phyloP scores from a whole-genome alignment of 2,113 vertebrate species.

The Heliornis fulica region DNA sequence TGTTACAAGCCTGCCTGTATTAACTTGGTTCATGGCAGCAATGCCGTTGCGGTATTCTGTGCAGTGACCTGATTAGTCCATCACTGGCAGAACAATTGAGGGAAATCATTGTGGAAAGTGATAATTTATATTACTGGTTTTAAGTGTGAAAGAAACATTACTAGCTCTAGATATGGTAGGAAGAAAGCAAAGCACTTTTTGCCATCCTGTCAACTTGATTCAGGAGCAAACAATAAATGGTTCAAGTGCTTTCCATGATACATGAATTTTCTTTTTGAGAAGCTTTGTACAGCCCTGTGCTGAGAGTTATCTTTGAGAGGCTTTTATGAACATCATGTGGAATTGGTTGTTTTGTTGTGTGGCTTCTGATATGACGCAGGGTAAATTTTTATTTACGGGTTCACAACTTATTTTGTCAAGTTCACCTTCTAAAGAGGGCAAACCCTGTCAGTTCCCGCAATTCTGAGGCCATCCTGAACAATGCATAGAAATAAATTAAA shows the following conservation, averaged over 20 bases:
- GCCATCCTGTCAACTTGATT: neutral
- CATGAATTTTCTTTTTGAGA: neutral
- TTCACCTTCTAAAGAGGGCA: neutral
- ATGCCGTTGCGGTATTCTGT: neutral
- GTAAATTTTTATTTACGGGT: neutral
- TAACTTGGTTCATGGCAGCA: neutral
- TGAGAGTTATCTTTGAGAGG: neutral
- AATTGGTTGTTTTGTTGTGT: neutral
- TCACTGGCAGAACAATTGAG: neutral
- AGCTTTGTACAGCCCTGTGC: neutral
- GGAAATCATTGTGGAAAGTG: neutral
- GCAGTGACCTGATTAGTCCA: neutral
- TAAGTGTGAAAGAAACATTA: neutral
- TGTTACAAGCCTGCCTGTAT: neutral
- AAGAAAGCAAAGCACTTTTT: neutral
- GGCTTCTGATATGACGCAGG: neutral
- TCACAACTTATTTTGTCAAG: neutral
- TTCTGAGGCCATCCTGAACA: neutral
- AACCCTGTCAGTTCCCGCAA: neutral
- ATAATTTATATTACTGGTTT: neutral
- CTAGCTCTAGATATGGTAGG: neutral
- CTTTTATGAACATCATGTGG: neutral
- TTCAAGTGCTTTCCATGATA: neutral
- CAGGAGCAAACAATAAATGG: neutral
- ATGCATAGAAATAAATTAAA: neutral